Percentiles rank a stretch among this genome's conserved stretches.
Evolutionary conservation across 2,888 invertebrate species (phyloP).

Genomic region (Diloba caeruleocephala): DNA sequence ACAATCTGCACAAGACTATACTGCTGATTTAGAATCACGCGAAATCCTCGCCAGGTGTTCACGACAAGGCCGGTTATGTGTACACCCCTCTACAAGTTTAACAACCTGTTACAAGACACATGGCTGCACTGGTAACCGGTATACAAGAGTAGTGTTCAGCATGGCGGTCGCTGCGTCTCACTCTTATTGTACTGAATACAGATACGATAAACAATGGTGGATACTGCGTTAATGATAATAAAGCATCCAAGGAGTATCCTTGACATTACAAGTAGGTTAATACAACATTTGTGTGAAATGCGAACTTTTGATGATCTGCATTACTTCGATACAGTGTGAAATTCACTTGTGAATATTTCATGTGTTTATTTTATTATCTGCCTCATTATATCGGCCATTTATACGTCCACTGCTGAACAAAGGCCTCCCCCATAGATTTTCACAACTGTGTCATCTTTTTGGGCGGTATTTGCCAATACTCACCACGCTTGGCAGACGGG

Average conservation of each 20-base stretch:
- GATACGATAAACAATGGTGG: background rate
- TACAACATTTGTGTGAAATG: slow-evolving; percentile 13
- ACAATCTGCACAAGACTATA: background rate
- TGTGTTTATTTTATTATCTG: slow-evolving; percentile 4
- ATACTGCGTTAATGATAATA: background rate
- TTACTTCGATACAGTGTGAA: slow-evolving; percentile 10
- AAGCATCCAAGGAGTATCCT: too few species aligned
- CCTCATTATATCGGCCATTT: too few species aligned
- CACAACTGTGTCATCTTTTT: too few species aligned
- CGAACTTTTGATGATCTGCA: slow-evolving; percentile 19
- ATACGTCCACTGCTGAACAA: too few species aligned
- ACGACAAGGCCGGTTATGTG: slow-evolving; percentile 7
- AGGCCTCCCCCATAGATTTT: too few species aligned
- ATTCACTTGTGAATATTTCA: slow-evolving; percentile 5
- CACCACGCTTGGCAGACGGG: too few species aligned
- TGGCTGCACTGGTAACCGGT: background rate
- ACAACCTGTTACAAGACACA: slow-evolving; percentile 19
- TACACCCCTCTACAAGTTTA: slow-evolving; percentile 1
- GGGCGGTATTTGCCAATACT: too few species aligned
- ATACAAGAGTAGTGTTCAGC: background rate
- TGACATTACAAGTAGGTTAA: too few species aligned
- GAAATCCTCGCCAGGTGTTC: slow-evolving; percentile 2
- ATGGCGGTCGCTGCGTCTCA: background rate
- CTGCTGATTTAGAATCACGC: background rate
- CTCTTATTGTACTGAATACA: background rate